These are phyloP conservation scores for Ariopsis seemanni DNA, from an alignment of 2,113 vertebrate species.

Conservation along the genomic window DNA sequence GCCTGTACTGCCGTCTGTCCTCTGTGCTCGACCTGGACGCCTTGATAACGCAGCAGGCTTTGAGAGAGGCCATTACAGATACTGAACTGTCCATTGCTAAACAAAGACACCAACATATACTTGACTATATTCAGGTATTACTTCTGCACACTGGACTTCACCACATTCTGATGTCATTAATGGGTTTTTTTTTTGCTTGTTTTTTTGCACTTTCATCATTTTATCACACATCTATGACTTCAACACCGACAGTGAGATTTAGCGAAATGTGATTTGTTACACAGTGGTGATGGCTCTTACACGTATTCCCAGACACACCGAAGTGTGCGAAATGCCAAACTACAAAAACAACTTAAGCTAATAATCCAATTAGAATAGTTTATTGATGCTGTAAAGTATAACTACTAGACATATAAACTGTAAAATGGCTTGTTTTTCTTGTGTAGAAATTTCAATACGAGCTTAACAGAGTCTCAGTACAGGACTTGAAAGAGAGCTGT, in stretches of 20 bases:
- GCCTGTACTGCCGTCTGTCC: constrained; percentile 94
- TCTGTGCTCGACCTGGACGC: constrained; percentile 93
- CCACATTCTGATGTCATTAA: background rate
- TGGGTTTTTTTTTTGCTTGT: background rate
- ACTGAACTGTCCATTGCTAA: constrained; percentile 87
- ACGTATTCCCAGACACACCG: constrained; percentile 34
- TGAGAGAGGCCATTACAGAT: constrained; percentile 95
- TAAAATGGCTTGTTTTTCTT: constrained; percentile 58
- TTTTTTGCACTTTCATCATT: constrained; percentile 9
- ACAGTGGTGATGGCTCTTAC: constrained; percentile 21
- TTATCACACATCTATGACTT: background rate
- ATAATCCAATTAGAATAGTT: constrained; percentile 60
- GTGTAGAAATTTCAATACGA: constrained; percentile 50
- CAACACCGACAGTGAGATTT: background rate
- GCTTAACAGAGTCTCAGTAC: constrained; percentile 50
- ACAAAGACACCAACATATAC: constrained; percentile 90
- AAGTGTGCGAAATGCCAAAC: constrained; percentile 43
- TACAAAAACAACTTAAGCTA: constrained; percentile 56
- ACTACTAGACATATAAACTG: constrained; percentile 54
- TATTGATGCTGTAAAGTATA: constrained; percentile 61
- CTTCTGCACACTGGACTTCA: background rate
- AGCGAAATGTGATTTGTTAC: constrained; percentile 1
- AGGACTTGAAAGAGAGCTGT: constrained; percentile 75
- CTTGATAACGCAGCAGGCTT: constrained; percentile 93
- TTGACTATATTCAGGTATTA: constrained; percentile 91